Evolutionary conservation across 2,888 invertebrate species (phyloP).

Genomic region (Eledone cirrhosa): DNA sequence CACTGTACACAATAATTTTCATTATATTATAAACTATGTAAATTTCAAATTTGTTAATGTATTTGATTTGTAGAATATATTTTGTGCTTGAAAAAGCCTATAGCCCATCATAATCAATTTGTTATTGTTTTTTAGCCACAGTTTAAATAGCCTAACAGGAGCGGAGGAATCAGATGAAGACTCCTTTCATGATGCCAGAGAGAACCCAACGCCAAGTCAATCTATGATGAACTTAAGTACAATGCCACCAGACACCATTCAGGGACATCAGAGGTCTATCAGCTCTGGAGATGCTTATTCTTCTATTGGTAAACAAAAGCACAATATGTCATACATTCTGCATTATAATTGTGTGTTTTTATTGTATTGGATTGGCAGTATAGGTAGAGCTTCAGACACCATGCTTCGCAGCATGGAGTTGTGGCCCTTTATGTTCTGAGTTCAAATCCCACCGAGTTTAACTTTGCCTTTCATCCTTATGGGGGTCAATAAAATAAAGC

Average conservation of each 20-base stretch:
- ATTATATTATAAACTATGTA: too few species aligned
- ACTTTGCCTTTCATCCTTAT: too few species aligned
- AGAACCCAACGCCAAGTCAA: constrained; percentile 34
- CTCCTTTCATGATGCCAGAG: constrained; percentile 40
- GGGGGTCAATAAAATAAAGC: too few species aligned
- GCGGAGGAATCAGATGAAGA: constrained; percentile 52
- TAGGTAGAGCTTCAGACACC: too few species aligned
- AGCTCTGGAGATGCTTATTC: neutral
- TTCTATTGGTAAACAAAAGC: neutral
- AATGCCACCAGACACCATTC: neutral
- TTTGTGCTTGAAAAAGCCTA: too few species aligned
- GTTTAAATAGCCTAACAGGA: constrained; percentile 54
- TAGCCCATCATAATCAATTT: neutral
- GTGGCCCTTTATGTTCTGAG: too few species aligned
- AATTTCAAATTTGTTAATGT: too few species aligned
- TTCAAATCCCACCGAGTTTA: too few species aligned
- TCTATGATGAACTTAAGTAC: constrained; percentile 30
- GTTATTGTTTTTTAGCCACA: constrained; percentile 45
- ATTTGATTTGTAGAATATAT: too few species aligned
- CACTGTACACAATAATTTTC: too few species aligned
- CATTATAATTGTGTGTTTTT: neutral
- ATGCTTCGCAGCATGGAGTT: too few species aligned
- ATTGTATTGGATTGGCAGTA: too few species aligned
- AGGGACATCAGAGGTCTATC: neutral
- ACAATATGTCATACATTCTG: neutral